Base-by-base conservation (phyloP, 2,888 invertebrate species). In the Colletes collaris region DNA sequence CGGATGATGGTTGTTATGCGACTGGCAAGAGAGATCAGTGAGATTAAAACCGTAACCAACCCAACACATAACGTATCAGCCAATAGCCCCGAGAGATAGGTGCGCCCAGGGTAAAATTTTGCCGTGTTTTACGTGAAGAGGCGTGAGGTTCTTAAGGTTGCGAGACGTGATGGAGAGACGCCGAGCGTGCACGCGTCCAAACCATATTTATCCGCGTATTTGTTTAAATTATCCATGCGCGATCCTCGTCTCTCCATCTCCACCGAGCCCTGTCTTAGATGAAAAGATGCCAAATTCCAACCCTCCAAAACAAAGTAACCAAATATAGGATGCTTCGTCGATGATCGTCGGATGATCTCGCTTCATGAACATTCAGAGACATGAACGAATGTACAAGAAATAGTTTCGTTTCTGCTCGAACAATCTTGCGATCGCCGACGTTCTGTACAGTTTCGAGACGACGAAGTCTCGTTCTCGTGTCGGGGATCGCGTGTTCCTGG, bases 41-140 rank as follows among this genome's bases (percentile, higher is more conserved):
- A 84, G 78, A 87, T 87, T 87, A 87, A 83, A 90, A 90, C 93
- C 93, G 88, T 89, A 92, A 93, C 93, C 93, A 93, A 88, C 90
- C 92, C 92, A 92, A 92, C 92, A 92, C 91, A 92, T 84, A 90
- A 90, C 87, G 88, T 88, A 86, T 16, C 89, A 92, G 88, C 91
- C 91, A 92, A 91, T 91, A 92, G 91, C 90, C 88, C 90, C 87
- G 84, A 85, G 76, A 86, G 83, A 87, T 86, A 87, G 82, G 85
- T 87, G 86, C 86, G 86, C 89, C 90, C 90, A 90, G 82, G 85
- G 87, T 87, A 82, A 83, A 87, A 87, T 88, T 89, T 90, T 88
- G 88, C 90, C 89, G 78, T 81, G 86, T 79, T 62, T 27, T 79
- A 75, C 68, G 76, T 72, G 86, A 86, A 76, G 71, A 85, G 86